A percentile compares a stretch with the other conserved stretches of the same genome.
phyloP scores from a whole-genome alignment of 2,888 invertebrate species.

The Sthenelais limicola region DNA sequence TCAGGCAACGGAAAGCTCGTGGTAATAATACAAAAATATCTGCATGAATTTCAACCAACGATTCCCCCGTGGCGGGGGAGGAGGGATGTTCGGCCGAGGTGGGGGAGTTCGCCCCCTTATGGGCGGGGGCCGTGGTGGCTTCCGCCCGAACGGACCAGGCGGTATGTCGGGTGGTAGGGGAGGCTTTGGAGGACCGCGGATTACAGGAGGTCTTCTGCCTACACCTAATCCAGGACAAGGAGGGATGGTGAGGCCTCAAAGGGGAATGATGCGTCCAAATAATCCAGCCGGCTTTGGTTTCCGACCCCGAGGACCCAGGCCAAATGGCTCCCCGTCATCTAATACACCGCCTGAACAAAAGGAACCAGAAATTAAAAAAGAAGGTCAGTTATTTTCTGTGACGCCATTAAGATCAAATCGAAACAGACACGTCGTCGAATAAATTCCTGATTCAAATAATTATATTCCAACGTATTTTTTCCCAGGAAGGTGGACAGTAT shows the following conservation, averaged over 20 bases:
- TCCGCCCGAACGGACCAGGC: not conserved
- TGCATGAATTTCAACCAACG: conserved; percentile 21
- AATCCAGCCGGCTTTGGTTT: not conserved
- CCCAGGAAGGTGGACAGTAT: too few relatives aligned
- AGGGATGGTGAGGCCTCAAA: not conserved
- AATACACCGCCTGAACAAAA: not conserved
- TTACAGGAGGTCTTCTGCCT: conserved; percentile 13
- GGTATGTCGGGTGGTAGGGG: conserved; percentile 11
- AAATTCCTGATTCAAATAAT: too few relatives aligned
- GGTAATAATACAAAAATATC: not conserved
- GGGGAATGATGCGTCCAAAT: not conserved
- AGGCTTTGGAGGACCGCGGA: not conserved
- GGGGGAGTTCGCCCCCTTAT: conserved; percentile 7
- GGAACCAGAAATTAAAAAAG: not conserved
- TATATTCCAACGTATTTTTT: too few relatives aligned
- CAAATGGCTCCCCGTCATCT: not conserved
- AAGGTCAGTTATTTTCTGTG: not conserved
- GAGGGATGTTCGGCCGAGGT: conserved; percentile 10
- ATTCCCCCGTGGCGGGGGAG: conserved; percentile 1
- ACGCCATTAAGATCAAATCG: not conserved
- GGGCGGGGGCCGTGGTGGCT: conserved; percentile 1
- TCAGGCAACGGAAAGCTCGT: too few relatives aligned
- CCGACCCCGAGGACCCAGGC: not conserved
- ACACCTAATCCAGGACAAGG: not conserved
- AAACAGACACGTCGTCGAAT: too few relatives aligned